Base-by-base conservation (phyloP, 1,140 invertebrate genomes). In the Notospermus geniculatus region DNA sequence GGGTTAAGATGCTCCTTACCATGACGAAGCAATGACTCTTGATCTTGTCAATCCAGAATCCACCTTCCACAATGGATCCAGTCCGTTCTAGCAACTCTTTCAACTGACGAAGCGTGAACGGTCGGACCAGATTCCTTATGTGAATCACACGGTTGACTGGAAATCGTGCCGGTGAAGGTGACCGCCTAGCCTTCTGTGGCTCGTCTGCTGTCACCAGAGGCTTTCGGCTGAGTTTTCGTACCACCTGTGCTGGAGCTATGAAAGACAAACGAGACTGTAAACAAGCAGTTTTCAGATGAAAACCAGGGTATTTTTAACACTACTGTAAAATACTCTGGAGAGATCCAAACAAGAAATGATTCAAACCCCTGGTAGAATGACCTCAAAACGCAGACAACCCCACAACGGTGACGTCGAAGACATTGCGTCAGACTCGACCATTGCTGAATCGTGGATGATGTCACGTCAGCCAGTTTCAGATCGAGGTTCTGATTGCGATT, bases 1-100 rank as follows among this genome's bases (percentile, higher is more conserved):
- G 32, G 32, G 32, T 36, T 36, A 36, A 15, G 0, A 41, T 54
- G 46, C 60, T 50, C 82, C 81, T 79, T 78, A 89, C 88, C 79
- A 86, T 87, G 28, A 92, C 93, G 83, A 88, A 93, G 82, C 95
- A 97, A 82, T 95, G 94, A 0, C 94, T 97, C 79, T 98, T 98
- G 66, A 98, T 97, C 79, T 89, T 89, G 79, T 98, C 93, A 74
- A 97, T 97, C 94, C 94, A 98, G 84, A 98, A 97, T 2, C 67
- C 64, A 80, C 90, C 90, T 55, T 93, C 91, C 25, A 87, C 84
- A 53, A 98, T 88, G 68, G 85, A 90, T 53, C 95, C 95, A n/a
- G 91, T 95, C 64, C 93, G 85, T 60, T 88, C 88, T 52, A 98
- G 82, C 50, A 98, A 83, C 70, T 96, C 93, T 75, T 93, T 93